These are phyloP conservation scores for Cebus imitator DNA, from an alignment of 2,113 vertebrate genomes.

Conservation along the genomic window DNA sequence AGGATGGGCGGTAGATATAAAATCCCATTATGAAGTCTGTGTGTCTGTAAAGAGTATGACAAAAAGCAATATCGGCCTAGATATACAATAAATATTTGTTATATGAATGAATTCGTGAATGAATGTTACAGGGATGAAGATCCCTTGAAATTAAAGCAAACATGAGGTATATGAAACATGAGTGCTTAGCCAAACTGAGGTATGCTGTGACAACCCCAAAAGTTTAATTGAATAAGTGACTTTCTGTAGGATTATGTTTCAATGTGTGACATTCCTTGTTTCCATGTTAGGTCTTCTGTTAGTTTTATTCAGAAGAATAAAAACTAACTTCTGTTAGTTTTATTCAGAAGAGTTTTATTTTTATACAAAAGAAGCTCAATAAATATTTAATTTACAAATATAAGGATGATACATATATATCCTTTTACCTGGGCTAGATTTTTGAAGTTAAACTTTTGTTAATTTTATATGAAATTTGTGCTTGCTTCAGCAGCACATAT, in stretches of 20 bases:
- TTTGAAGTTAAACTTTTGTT: background rate
- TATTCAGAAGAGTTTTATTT: background rate
- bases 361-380: background rate
- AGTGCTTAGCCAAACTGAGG: background rate
- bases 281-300: background rate
- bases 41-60: background rate
- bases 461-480: background rate
- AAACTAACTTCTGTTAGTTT: background rate
- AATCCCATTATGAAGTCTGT: background rate
- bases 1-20: background rate
- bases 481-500: too few relatives aligned
- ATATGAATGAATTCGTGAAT: slow-evolving; percentile 12
- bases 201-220: background rate
- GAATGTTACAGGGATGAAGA: background rate
- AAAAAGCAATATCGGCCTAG: background rate
- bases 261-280: background rate
- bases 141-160: background rate
- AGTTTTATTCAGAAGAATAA: background rate
- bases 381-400: background rate
- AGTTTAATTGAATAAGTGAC: background rate
- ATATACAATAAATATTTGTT: background rate
- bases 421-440: background rate
- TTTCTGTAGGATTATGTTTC: background rate
- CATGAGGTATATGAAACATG: background rate
- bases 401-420: background rate